These are phyloP conservation scores for Naso thynnoides DNA, from an alignment of 2,797 vertebrate genomes.

Conservation along the genomic window DNA sequence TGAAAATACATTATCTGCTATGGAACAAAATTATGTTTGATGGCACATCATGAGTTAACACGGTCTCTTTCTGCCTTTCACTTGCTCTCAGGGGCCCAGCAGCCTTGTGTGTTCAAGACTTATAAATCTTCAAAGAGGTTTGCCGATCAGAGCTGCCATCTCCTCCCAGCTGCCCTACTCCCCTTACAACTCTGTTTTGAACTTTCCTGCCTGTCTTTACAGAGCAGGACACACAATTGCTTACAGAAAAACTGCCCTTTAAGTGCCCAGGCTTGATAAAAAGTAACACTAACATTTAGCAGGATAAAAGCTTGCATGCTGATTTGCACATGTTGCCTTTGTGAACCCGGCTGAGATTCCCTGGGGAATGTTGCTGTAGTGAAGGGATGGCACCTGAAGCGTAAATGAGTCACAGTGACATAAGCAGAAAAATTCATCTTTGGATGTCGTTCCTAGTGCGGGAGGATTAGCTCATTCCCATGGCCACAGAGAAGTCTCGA, in stretches of 20 bases:
- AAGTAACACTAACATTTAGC: constrained; percentile 60
- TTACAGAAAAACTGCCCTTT: constrained; percentile 29
- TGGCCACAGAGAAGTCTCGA: constrained; percentile 48
- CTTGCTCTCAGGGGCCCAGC: constrained; percentile 83
- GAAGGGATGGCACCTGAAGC: constrained; percentile 76
- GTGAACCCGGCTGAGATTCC: constrained; percentile 58
- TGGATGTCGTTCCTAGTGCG: constrained; percentile 64
- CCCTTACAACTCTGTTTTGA: constrained; percentile 71
- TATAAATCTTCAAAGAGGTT: constrained; percentile 94
- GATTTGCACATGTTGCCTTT: constrained; percentile 70
- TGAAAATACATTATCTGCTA: background rate
- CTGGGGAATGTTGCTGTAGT: constrained; percentile 49
- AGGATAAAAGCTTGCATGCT: constrained; percentile 58
- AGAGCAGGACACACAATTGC: constrained; percentile 46
- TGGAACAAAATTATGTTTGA: constrained; percentile 29
- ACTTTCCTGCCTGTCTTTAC: constrained; percentile 56
- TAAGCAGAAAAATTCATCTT: constrained; percentile 77
- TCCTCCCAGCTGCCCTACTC: constrained; percentile 84
- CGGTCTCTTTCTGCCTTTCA: constrained; percentile 46
- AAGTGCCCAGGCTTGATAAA: constrained; percentile 27
- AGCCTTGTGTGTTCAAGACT: constrained; percentile 90
- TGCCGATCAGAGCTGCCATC: constrained; percentile 71
- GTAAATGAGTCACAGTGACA: constrained; percentile 83
- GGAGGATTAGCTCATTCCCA: constrained; percentile 72
- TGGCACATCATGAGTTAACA: constrained; percentile 75